Base-by-base conservation (phyloP, 2,888 invertebrate genomes). In the Polydrusus tereticollis region DNA sequence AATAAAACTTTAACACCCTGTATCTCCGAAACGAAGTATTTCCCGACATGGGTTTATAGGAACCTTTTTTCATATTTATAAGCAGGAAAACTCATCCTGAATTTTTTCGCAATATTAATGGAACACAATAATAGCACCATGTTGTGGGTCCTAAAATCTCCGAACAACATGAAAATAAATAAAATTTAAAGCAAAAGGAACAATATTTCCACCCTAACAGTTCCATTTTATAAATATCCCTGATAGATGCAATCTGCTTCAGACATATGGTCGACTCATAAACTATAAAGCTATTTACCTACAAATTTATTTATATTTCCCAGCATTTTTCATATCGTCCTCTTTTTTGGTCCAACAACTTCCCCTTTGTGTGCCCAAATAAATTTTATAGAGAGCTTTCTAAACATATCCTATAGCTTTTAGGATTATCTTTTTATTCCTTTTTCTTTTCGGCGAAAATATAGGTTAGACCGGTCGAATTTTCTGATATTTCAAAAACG, bases 301-400 rank as follows among this genome's bases (percentile, higher is more conserved):
- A 71, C 59, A 71, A 71, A 71, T 70, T 50, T 71, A 71, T 66
- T 71, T 65, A 65, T 71, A 60, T 59, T 33, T 66, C 38, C 60
- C 36, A 29, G n/a, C 38, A 43, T 71, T 66, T 59, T 60, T 71
- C 71, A 71, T 71, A 52, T 18, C 47, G 29, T 36, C 18, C 23
- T 64, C 23, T 43, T 66, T 71, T 71, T 47, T 70, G 43, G 29
- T 29, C 47, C 50, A 60, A 68, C 36, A 52, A 36, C 60, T 47
- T 52, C 41, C 69, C 62, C 38, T 62, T 62, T 69, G 52, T 41
- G 29, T 38, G 55, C 41, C 52, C 23, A 60, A 60, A 69, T 69
- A 57, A 69, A 69, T 69, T 52, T 69, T 43, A 41, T 50, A 38
- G 68, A 41, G 26, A 21, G 55, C 57, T 57, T 26, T 57, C 20